phyloP scores from a whole-genome alignment of 2,888 invertebrate species.

The Tricholauxania praeusta region DNA sequence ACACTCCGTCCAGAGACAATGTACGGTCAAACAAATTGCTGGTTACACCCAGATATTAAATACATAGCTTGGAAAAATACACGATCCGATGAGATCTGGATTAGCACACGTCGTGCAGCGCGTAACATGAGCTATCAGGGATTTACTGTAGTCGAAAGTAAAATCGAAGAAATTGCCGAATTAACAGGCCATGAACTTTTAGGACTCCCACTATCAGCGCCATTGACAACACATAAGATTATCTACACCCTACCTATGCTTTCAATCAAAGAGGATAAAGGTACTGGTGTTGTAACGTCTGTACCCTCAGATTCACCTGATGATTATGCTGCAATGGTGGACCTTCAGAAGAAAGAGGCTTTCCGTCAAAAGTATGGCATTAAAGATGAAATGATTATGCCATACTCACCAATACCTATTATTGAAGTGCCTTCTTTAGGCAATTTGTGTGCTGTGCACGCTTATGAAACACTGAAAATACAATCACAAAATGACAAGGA shows the following conservation, averaged over 20 bases:
- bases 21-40: constrained; percentile 99
- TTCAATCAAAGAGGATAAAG: constrained; percentile 97
- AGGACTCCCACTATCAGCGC: constrained; percentile 86
- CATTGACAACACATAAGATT: constrained; percentile 83
- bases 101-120: constrained; percentile 90
- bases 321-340: constrained; percentile 95
- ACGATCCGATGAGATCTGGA: constrained; percentile 80
- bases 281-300: constrained; percentile 97
- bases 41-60: constrained; percentile 94
- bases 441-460: constrained; percentile 83
- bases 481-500: constrained; percentile 98
- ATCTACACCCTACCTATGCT: constrained; percentile 98
- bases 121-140: constrained; percentile 97
- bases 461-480: constrained; percentile 92
- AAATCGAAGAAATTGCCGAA: constrained; percentile 77
- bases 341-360: constrained; percentile 94
- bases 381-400: constrained; percentile 72
- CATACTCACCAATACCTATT: constrained; percentile 82
- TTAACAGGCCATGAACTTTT: constrained; percentile 82
- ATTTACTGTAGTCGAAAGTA: constrained; percentile 84
- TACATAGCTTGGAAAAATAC: constrained; percentile 88
- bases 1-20: constrained; percentile 99
- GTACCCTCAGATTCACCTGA: constrained; percentile 99
- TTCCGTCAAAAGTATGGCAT: constrained; percentile 94
- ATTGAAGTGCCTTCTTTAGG: constrained; percentile 93